Percentiles rank a stretch among this genome's conserved stretches.
Conservation (phyloP, 37 sponge, comb jelly and placozoan species). For the Cliona cf. orientalis region DNA sequence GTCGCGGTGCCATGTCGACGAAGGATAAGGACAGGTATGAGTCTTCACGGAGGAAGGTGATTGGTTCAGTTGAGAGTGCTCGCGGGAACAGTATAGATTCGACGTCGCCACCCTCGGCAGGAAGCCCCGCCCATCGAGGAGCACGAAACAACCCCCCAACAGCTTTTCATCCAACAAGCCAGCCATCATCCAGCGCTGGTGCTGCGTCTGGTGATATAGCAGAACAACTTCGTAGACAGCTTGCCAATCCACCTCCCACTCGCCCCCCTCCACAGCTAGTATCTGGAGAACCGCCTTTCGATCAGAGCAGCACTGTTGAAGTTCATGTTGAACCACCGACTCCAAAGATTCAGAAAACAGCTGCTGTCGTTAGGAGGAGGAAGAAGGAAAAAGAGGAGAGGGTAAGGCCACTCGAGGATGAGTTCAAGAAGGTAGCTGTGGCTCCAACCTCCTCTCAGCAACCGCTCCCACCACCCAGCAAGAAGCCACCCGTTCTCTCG, state of each 20-base stretch:
- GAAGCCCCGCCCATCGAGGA: too few species aligned
- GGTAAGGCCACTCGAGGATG: background rate
- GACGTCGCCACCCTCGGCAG: too few species aligned
- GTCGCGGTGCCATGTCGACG: slow-evolving; percentile 26
- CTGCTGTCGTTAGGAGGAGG: background rate
- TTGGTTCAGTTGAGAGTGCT: background rate
- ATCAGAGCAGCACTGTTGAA: background rate
- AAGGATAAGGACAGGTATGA: slow-evolving; percentile 1
- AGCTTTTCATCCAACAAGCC: too few species aligned
- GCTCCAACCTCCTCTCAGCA: background rate
- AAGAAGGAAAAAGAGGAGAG: background rate
- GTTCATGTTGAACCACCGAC: background rate
- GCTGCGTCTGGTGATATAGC: background rate
- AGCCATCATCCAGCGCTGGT: too few species aligned
- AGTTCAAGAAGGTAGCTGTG: background rate
- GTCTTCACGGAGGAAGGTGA: background rate
- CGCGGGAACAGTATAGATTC: too few species aligned
- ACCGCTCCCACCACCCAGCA: background rate
- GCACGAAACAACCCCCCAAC: background rate
- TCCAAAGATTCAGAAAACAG: background rate
- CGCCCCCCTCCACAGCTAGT: background rate
- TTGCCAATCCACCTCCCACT: background rate
- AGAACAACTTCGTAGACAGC: background rate
- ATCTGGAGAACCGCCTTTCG: background rate
- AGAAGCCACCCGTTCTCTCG: background rate